Percentiles rank a stretch among this genome's conserved stretches.
phyloP scores from a whole-genome alignment of 2,113 vertebrate genomes.

The Machaerirhynchus nigripectus region DNA sequence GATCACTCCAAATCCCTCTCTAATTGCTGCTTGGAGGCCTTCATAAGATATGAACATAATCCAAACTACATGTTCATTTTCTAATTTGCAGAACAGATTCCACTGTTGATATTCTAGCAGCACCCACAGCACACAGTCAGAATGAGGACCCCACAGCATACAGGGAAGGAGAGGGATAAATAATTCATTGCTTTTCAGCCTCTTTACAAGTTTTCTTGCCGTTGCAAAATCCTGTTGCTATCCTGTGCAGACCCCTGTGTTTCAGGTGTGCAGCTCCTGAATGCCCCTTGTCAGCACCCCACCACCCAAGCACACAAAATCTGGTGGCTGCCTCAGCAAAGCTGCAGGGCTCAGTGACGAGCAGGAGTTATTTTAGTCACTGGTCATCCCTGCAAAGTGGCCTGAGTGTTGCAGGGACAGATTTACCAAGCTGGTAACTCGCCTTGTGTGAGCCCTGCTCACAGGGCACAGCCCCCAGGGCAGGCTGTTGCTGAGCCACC shows the following conservation, averaged over 20 bases:
- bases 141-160: background rate
- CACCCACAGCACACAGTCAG: background rate
- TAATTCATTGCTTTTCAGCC: background rate
- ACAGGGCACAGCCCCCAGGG: background rate
- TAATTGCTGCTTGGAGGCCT: conserved; percentile 19
- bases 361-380: background rate
- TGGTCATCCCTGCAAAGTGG: background rate
- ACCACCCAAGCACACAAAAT: background rate
- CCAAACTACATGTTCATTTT: background rate
- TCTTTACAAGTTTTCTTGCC: background rate
- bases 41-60: conserved; percentile 5
- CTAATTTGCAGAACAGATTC: background rate
- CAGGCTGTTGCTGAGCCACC: background rate
- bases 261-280: background rate
- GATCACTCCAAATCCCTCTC: conserved; percentile 37
- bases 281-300: background rate
- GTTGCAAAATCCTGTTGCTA: background rate
- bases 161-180: background rate
- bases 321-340: background rate
- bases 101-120: background rate
- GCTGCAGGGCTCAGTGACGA: background rate
- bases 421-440: background rate
- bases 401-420: background rate
- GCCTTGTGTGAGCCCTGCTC: background rate
- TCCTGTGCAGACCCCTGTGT: background rate